Evolutionary conservation across 2,113 vertebrate species (phyloP), one percentile per base, ranked within the genome.

Genomic region (Gadus macrocephalus): DNA sequence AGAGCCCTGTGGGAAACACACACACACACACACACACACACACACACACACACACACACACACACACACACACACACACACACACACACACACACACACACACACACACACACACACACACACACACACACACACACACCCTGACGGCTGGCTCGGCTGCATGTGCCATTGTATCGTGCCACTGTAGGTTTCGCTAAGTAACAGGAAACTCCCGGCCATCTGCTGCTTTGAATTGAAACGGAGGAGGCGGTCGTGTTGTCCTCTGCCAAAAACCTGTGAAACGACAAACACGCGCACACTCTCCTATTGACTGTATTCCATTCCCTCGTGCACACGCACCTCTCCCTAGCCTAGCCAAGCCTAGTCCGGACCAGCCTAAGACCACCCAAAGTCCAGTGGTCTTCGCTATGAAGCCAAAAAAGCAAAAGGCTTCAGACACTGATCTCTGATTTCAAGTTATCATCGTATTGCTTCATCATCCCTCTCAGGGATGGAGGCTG

Each of bases 161-260:
- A 67, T 38, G 74, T 28, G 67, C 72, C 78, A 74, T 78, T 77
- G 78, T 77, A 80, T 83, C 69, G 55, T 66, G 77, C 73, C 72
- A 25, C 72, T 66, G 22, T 66, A 9, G 73, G 73, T 68, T 73
- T 77, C 63, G 78, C 69, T 66, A 58, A 77, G 71, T 73, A 73
- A 63, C 69, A 67, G 66, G 73, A 71, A 83, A 80, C 67, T 69
- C 74, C 71, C 71, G 75, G 73, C 81, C 85, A 85, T 84, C 84
- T 86, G 83, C 76, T 80, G 67, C 78, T 72, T 70, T 35, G 68
- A 68, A 80, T 66, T 53, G 60, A 55, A 65, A 53, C 75, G 70
- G 77, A 78, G 80, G 81, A 49, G 42, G 77, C 77, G 80, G 81
- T 49, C 12, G 42, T 49, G 15, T 63, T 64, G 58, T 63, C 64